Evolutionary conservation across 2,888 invertebrate species (phyloP).

Genomic region (Melanostoma mellinum): DNA sequence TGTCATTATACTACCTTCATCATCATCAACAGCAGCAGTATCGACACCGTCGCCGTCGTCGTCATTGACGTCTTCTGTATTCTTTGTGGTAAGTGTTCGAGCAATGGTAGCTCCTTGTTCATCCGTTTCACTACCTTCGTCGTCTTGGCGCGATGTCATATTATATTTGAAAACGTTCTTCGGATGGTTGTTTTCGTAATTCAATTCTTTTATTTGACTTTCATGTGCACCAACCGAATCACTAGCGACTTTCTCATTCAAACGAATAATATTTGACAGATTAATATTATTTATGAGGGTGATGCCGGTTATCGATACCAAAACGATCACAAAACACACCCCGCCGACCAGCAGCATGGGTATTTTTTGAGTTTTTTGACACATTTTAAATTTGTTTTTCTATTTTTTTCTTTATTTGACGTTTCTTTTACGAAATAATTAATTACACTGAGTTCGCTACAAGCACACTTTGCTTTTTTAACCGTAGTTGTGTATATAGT

Average conservation of each 20-base stretch:
- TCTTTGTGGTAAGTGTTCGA: conserved; percentile 27
- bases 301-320: conserved; percentile 83
- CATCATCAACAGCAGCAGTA: conserved; percentile 12
- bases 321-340: conserved; percentile 82
- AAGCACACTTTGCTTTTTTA: conserved; percentile 22
- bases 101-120: conserved; percentile 72
- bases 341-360: conserved; percentile 81
- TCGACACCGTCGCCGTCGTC: conserved; percentile 4
- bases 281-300: conserved; percentile 82
- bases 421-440: conserved; percentile 39
- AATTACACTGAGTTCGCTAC: conserved; percentile 48
- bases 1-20: conserved; percentile 35
- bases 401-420: neutral
- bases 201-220: conserved; percentile 77
- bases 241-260: conserved; percentile 81
- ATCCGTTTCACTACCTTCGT: conserved; percentile 55
- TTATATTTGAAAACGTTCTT: conserved; percentile 78
- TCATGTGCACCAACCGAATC: conserved; percentile 79
- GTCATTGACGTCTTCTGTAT: neutral
- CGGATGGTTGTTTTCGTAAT: conserved; percentile 80
- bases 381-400: conserved; percentile 75
- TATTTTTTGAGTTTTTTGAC: conserved; percentile 80
- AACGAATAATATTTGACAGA: conserved; percentile 80
- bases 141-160: conserved; percentile 53
- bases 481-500: conserved; percentile 4